Evolutionary conservation across 2,113 vertebrate species (phyloP), one percentile per base, ranked within the genome.

Genomic region (Tricholaema leucomelas): DNA sequence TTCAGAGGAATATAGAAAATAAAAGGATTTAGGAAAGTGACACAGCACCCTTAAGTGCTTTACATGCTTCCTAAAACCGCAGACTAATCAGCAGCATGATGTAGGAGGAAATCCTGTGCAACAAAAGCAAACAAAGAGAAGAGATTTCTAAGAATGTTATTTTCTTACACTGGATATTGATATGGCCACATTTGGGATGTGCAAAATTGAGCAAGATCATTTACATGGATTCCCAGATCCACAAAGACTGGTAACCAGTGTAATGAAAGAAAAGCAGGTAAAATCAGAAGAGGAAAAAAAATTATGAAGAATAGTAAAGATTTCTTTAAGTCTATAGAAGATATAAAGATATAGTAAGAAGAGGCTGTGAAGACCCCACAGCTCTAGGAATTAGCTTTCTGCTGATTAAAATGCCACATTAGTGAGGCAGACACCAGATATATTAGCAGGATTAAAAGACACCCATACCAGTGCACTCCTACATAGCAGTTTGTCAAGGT

Each of bases 381-480:
- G 55, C 56, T 90, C 28, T 55, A 82, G 58, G 75, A 90, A 91
- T 95, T 77, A 93, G 20, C 44, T 10, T n/a, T 85, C 55, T 72
- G 74, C 65, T 95, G 92, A 90, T 82, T 93, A 87, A 93, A 92
- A 67, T 81, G 52, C 55, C n/a, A 38, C 31, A 69, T 86, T 83
- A 95, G 46, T 27, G 61, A 90, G 85, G 28, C 5, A 75, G 55
- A 65, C 52, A 69, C 50, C 64, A 5, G 35, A 55, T 21, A 20
- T 58, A n/a, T 81, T 70, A 72, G 70, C 20, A 36, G 44, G 25
- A 81, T 83, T 88, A 73, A 88, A 74, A 86, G n/a, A 78, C 42
- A 76, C n/a, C 85, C 90, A 65, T 1, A 30, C 25, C 33, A 84
- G 23, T 8, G 42, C 33, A 35, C 28, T 77, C 12, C 61, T 24